Conservation (phyloP, 2,888 invertebrate genomes). For the Drosophila imparisetae region DNA sequence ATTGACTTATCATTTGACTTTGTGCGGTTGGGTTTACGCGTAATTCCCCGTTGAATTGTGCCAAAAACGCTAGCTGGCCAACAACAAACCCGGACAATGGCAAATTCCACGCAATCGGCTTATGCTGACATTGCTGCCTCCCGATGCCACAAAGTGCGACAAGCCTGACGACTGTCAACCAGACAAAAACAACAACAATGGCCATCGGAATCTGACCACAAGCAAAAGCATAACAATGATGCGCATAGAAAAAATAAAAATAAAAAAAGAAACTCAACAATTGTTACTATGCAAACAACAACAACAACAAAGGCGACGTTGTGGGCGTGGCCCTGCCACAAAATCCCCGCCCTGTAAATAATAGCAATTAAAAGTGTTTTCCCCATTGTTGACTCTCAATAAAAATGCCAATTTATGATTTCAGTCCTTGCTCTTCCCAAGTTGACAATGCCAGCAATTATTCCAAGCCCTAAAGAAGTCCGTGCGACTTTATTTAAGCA, state of each 20-base stretch:
- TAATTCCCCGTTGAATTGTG: constrained; percentile 54
- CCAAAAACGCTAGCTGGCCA: constrained; percentile 3
- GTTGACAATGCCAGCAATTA: constrained; percentile 43
- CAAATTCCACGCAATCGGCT: constrained; percentile 79
- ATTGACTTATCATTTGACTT: constrained; percentile 79
- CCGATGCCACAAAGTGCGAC: constrained; percentile 56
- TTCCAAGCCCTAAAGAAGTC: constrained; percentile 9
- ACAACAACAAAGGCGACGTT: constrained; percentile 11
- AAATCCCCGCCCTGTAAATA: constrained; percentile 43
- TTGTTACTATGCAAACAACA: constrained; percentile 20
- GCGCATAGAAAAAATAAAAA: constrained; percentile 47
- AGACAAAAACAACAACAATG: constrained; percentile 27
- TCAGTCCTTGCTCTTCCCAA: constrained; percentile 19
- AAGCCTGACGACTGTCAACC: constrained; percentile 42
- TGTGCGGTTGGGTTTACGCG: constrained; percentile 54
- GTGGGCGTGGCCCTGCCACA: constrained; percentile 20
- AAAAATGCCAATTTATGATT: constrained; percentile 57
- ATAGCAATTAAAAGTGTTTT: constrained; percentile 61
- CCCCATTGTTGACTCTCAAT: constrained; percentile 48
- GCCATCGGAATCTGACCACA: constrained; percentile 46
- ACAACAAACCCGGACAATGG: constrained; percentile 60
- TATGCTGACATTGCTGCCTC: constrained; percentile 74
- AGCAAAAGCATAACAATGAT: constrained; percentile 67
- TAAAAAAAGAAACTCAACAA: constrained; percentile 28
- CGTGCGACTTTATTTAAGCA: neutral